Percentiles rank a stretch among this genome's conserved stretches.
Evolutionary conservation across 2,888 invertebrate genomes (phyloP).

Genomic region (Theodoxus fluviatilis): DNA sequence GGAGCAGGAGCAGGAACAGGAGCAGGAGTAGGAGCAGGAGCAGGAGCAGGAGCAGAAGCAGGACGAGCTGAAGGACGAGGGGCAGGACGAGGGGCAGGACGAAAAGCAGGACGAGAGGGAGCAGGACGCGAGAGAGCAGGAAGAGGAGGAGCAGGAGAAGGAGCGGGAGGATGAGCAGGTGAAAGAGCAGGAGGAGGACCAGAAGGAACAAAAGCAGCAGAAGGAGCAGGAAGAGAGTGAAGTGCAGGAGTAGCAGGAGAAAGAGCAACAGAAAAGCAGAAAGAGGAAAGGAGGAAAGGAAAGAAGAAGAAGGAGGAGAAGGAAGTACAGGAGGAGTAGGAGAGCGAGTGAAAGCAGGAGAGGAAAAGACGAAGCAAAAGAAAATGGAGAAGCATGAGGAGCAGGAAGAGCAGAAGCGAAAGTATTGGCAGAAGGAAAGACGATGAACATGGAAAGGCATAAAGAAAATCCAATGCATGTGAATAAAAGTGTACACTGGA

Average conservation of each 20-base stretch:
- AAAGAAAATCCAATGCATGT: no score
- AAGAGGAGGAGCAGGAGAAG: neutral
- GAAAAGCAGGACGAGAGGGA: neutral
- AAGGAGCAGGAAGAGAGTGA: constrained; percentile 14
- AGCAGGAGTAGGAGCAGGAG: neutral
- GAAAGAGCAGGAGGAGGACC: constrained; percentile 1
- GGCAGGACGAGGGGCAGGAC: neutral
- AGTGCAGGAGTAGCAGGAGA: neutral
- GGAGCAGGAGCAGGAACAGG: neutral
- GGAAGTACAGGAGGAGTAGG: no score
- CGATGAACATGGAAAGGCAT: no score
- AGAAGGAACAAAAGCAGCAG: neutral
- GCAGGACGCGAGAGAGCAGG: neutral
- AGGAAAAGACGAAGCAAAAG: no score
- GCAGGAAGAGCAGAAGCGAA: no score
- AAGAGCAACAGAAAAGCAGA: no score
- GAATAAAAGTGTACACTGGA: no score
- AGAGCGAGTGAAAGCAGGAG: no score
- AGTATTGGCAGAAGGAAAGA: no score
- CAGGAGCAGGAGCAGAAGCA: neutral
- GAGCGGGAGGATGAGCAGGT: neutral
- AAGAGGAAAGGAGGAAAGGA: no score
- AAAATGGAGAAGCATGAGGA: no score
- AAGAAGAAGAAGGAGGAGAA: no score
- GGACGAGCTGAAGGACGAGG: neutral